Evolutionary conservation across 35 echinoderm and acorn worm genomes (phyloP).

Genomic region (Heliocidaris tuberculata): DNA sequence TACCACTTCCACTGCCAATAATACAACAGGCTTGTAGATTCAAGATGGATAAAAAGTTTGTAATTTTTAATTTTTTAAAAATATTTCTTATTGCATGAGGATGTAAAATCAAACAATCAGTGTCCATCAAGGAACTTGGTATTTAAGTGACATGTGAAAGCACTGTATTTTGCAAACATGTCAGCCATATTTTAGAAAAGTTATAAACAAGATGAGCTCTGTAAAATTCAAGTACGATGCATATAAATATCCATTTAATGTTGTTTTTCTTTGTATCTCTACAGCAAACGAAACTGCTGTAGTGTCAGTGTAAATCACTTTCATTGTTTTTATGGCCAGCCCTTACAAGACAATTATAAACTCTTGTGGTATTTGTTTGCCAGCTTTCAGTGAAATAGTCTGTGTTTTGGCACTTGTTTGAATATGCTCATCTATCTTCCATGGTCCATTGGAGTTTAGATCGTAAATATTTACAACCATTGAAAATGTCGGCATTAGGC

Average conservation of each 20-base stretch:
- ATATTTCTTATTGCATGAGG: no score
- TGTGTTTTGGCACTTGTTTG: not conserved
- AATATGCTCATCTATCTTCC: not conserved
- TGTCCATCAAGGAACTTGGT: not conserved
- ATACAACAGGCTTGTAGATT: no score
- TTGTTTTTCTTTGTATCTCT: not conserved
- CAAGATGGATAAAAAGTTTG: no score
- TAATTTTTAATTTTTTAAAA: no score
- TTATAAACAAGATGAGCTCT: not conserved
- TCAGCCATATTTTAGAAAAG: not conserved
- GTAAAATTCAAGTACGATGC: not conserved
- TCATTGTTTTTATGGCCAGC: not conserved
- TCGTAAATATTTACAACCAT: not conserved
- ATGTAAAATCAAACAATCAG: not conserved
- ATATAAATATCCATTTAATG: not conserved
- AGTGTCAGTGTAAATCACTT: slow-evolving; percentile 2
- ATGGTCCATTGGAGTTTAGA: not conserved
- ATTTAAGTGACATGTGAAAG: not conserved
- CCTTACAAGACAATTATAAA: not conserved
- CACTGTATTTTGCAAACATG: not conserved
- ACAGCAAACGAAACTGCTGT: not conserved
- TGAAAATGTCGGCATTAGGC: not conserved
- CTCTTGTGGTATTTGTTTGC: not conserved
- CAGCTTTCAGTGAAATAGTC: not conserved
- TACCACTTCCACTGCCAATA: no score